These are phyloP conservation scores for Palloptera scutellata DNA, from an alignment of 2,888 invertebrate species.

Conservation along the genomic window DNA sequence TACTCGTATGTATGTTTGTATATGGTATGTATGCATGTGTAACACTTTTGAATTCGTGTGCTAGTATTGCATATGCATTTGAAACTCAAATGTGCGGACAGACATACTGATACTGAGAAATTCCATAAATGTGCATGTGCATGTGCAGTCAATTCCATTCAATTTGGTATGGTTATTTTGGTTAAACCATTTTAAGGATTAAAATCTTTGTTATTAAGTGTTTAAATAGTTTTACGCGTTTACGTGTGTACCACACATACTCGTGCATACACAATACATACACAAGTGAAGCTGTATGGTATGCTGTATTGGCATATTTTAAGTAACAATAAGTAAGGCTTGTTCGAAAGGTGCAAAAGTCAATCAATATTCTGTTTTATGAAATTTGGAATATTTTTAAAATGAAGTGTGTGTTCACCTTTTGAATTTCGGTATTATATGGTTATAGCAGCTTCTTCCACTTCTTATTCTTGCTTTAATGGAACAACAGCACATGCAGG, in stretches of 20 bases:
- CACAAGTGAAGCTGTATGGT: no score
- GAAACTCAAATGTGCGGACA: neutral
- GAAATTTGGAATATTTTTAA: no score
- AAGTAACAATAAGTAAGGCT: no score
- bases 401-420: no score
- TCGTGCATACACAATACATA: no score
- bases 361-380: no score
- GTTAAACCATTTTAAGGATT: conserved; percentile 37
- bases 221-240: conserved; percentile 40
- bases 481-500: no score
- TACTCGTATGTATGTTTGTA: conserved; percentile 13
- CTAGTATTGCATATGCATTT: conserved; percentile 22
- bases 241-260: conserved; percentile 15
- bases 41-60: conserved; percentile 4
- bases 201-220: conserved; percentile 34
- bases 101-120: conserved; percentile 14
- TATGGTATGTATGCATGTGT: neutral
- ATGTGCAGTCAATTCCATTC: conserved; percentile 41
- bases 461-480: no score
- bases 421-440: no score
- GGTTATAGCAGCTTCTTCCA: no score
- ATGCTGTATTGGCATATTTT: no score
- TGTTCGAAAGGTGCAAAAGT: no score
- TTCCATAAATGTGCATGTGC: conserved; percentile 30
- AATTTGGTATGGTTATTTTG: conserved; percentile 38